These are phyloP conservation scores for Zosterops hypoxanthus DNA, from an alignment of 2,113 vertebrate species.

Conservation along the genomic window DNA sequence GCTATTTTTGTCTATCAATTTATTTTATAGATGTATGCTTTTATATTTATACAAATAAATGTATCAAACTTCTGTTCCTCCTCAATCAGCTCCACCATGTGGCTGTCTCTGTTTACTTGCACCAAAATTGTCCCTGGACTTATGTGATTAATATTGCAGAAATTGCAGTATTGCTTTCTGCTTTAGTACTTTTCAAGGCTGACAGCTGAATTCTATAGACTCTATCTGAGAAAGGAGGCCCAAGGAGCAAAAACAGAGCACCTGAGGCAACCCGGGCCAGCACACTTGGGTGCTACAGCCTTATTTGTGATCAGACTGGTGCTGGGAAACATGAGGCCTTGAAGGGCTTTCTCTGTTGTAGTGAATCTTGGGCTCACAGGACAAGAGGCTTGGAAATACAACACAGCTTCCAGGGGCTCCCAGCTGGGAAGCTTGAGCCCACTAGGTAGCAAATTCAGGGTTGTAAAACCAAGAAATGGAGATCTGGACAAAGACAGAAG, in stretches of 20 bases:
- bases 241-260: neutral
- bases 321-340: neutral
- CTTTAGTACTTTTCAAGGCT: neutral
- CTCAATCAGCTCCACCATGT: neutral
- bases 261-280: neutral
- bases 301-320: neutral
- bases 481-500: neutral
- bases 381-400: neutral
- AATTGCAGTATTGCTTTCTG: neutral
- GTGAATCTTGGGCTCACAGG: neutral
- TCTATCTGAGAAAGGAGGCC: neutral
- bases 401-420: neutral
- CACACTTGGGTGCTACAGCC: neutral
- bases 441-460: neutral
- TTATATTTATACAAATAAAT: neutral
- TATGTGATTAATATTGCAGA: neutral
- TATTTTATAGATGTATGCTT: neutral
- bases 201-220: neutral
- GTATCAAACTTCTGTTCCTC: neutral
- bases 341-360: neutral
- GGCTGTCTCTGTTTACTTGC: neutral
- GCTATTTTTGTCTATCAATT: neutral
- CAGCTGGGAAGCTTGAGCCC: neutral
- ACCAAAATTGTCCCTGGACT: neutral
- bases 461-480: neutral